A percentile compares a stretch with the other conserved stretches of the same genome.
phyloP scores from a whole-genome alignment of 2,797 vertebrate species.

The Micromesistius poutassou region DNA sequence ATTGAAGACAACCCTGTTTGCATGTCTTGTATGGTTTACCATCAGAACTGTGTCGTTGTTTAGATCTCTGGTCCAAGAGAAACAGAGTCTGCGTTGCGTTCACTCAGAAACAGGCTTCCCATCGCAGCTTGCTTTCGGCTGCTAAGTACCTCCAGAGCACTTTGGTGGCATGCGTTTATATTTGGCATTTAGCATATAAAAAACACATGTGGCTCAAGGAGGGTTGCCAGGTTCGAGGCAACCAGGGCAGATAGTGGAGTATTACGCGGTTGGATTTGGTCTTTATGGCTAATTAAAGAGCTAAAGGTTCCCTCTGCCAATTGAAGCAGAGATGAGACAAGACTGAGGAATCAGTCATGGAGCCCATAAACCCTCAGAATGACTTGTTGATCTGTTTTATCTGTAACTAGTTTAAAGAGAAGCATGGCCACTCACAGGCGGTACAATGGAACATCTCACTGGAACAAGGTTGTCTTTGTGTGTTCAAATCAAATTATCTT shows the following conservation, averaged over 20 bases:
- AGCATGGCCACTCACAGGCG: not conserved
- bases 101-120: slow-evolving; percentile 25
- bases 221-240: slow-evolving; percentile 31
- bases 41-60: slow-evolving; percentile 24
- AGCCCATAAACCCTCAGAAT: not conserved
- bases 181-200: slow-evolving; percentile 25
- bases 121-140: slow-evolving; percentile 15
- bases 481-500: too few relatives aligned
- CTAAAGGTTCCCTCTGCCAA: slow-evolving; percentile 13
- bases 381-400: not conserved
- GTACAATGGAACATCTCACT: too few relatives aligned
- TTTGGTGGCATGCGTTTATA: slow-evolving; percentile 37
- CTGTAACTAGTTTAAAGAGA: not conserved
- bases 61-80: slow-evolving; percentile 23
- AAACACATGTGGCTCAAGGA: slow-evolving; percentile 40
- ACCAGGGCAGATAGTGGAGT: slow-evolving; percentile 10
- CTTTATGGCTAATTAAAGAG: slow-evolving; percentile 13
- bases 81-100: slow-evolving; percentile 17
- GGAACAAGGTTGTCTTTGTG: too few relatives aligned
- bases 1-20: slow-evolving; percentile 11
- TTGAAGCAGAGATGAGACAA: slow-evolving; percentile 20
- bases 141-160: slow-evolving; percentile 7
- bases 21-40: slow-evolving; percentile 8
- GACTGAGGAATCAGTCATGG: not conserved
- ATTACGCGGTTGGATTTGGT: slow-evolving; percentile 31